These are phyloP conservation scores for Epinotia brunnichana DNA, from an alignment of 2,888 invertebrate species.

Conservation along the genomic window DNA sequence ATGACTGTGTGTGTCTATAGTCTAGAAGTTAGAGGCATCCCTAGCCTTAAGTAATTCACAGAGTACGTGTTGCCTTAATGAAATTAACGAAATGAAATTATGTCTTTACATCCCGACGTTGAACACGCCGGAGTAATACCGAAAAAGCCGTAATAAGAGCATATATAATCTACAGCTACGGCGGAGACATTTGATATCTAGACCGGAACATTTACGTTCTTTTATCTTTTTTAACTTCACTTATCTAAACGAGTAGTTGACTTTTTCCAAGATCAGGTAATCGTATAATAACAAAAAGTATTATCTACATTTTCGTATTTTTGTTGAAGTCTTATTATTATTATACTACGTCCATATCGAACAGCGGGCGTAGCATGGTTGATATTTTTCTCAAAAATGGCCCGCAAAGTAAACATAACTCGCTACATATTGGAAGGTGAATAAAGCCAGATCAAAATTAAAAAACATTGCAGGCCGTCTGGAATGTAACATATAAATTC, in stretches of 20 bases:
- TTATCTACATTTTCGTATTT: too few relatives aligned
- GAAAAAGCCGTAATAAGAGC: slow-evolving; percentile 11
- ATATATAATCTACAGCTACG: neutral
- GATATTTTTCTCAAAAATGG: too few relatives aligned
- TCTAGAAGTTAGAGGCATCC: slow-evolving; percentile 24
- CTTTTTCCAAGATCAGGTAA: too few relatives aligned
- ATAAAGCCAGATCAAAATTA: too few relatives aligned
- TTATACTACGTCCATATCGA: too few relatives aligned
- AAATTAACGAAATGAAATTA: slow-evolving; percentile 66
- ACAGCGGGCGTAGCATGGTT: too few relatives aligned
- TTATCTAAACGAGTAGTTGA: neutral
- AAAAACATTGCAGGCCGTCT: too few relatives aligned
- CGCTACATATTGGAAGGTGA: too few relatives aligned
- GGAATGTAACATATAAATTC: too few relatives aligned
- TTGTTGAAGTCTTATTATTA: too few relatives aligned
- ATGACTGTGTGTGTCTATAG: neutral
- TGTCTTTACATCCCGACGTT: slow-evolving; percentile 28
- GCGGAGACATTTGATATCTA: slow-evolving; percentile 1
- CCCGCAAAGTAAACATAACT: too few relatives aligned
- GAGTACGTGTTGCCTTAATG: slow-evolving; percentile 57
- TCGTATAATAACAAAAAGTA: too few relatives aligned
- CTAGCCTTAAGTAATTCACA: slow-evolving; percentile 35
- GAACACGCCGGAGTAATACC: slow-evolving; percentile 9
- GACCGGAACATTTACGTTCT: neutral
- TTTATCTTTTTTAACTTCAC: neutral